Percentiles rank a stretch among this genome's conserved stretches.
These are phyloP conservation scores for Sebastes iracundus DNA, from an alignment of 2,797 vertebrate genomes.

Conservation along the genomic window DNA sequence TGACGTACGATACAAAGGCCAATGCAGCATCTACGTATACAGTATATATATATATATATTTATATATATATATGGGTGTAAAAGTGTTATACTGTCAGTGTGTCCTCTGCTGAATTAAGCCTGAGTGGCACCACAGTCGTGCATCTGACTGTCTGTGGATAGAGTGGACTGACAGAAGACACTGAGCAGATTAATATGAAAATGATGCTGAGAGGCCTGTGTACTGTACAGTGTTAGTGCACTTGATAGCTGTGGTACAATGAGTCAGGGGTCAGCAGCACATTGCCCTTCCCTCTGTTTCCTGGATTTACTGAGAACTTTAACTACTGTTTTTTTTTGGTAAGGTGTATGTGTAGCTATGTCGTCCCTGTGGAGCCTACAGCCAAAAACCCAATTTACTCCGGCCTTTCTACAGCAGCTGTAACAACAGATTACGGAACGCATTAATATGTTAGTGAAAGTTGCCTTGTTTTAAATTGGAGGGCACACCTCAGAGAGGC, in stretches of 20 bases:
- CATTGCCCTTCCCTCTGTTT: not conserved
- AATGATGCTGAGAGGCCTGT: not conserved
- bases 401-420: conserved; percentile 7
- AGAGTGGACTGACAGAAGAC: not conserved
- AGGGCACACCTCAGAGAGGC: conserved; percentile 10
- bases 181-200: not conserved
- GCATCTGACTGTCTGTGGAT: not conserved
- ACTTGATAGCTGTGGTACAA: not conserved
- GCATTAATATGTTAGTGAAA: conserved; percentile 24
- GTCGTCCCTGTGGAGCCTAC: not conserved
- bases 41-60: no score
- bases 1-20: no score
- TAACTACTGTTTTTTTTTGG: not conserved
- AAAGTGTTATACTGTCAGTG: not conserved
- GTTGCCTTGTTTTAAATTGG: conserved; percentile 18
- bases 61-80: no score
- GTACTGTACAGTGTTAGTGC: not conserved
- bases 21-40: no score
- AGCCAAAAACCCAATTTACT: conserved; percentile 9
- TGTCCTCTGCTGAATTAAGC: conserved; percentile 11
- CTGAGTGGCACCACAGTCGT: conserved; percentile 4
- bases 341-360: not conserved
- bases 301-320: not conserved
- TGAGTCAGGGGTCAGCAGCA: conserved; percentile 2
- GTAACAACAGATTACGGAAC: conserved; percentile 34